Base-by-base conservation (phyloP, 2,888 invertebrate species). In the Drosophila birchii region DNA sequence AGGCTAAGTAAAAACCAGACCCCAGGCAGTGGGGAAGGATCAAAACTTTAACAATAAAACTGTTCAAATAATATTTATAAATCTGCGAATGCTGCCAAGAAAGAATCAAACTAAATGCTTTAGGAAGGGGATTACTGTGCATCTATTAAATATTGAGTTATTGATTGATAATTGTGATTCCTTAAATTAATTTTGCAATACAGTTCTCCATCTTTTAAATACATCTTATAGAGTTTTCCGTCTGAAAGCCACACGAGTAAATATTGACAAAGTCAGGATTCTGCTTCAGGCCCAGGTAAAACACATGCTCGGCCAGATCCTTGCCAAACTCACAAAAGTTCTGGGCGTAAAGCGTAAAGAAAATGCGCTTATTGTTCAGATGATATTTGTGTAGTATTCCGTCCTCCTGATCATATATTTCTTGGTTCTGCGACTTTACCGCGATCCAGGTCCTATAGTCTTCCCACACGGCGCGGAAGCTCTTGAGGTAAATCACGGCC, bases 321-420 rank as follows among this genome's bases (percentile, higher is more conserved):
- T 89, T 90, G 53, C 92, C 92, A 64, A 92, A 92, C 32, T 92
- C 90, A 55, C 92, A 92, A 60, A 92, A 92, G 45, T 91, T 92
- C 66, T 92, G 92, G 0, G 90, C 92, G 38, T 89, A 92, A 0
- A 92, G 75, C 0, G 91, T 91, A 26, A 91, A 92, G 62, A 91
- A 91, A 9, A 92, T 57, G 1, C 84, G 89, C 57, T 89, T 90
- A 39, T 91, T 91, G 68, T 79, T 86, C 44, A 92, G 62, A 16
- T 89, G 78, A 47, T 89, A 86, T 1, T 79, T 78, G 12, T 77
- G 82, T 0, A 92, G 79, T 23, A 91, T 87, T 5, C 82, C 76
- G 64, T 92, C 90, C 66, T 92, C 92, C 32, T 90, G 81, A 45
- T 90, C 86, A 56, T 88, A 89, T n/a, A 89, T 89, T 18, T 86